These are phyloP conservation scores for Aphrocallistes beatrix DNA, from an alignment of 37 sponge, comb jelly and placozoan genomes.

Conservation along the genomic window DNA sequence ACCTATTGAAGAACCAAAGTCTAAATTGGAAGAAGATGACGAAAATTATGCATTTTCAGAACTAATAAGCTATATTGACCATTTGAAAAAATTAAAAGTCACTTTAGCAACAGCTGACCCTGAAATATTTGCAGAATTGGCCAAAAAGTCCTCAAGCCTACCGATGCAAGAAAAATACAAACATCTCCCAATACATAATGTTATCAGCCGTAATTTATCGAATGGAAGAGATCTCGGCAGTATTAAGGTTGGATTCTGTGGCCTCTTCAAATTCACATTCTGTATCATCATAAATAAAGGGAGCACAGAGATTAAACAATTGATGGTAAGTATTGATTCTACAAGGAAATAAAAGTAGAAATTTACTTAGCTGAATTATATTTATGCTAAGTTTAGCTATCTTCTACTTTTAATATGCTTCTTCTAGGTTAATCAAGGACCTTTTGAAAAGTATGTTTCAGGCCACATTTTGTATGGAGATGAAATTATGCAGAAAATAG, in stretches of 20 bases:
- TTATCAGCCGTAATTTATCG: not conserved
- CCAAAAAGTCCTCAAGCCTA: not conserved
- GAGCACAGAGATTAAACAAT: not conserved
- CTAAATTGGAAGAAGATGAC: not conserved
- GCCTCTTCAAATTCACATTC: not conserved
- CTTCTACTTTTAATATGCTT: too few species aligned
- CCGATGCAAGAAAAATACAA: not conserved
- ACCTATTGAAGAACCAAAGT: not conserved
- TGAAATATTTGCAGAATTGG: not conserved
- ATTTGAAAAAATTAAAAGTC: too few species aligned
- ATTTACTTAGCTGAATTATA: too few species aligned
- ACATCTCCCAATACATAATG: not conserved
- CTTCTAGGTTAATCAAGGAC: not conserved
- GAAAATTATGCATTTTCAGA: not conserved
- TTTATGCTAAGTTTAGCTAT: too few species aligned
- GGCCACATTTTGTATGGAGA: not conserved
- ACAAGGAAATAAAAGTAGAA: too few species aligned
- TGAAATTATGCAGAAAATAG: not conserved
- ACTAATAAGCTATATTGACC: not conserved
- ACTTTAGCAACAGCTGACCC: too few species aligned
- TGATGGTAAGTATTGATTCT: not conserved
- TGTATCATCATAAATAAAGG: not conserved
- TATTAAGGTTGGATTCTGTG: not conserved
- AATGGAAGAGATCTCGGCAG: not conserved
- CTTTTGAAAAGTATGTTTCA: not conserved